phyloP scores from a whole-genome alignment of 2,888 invertebrate species.

The Antheraea assamensis region DNA sequence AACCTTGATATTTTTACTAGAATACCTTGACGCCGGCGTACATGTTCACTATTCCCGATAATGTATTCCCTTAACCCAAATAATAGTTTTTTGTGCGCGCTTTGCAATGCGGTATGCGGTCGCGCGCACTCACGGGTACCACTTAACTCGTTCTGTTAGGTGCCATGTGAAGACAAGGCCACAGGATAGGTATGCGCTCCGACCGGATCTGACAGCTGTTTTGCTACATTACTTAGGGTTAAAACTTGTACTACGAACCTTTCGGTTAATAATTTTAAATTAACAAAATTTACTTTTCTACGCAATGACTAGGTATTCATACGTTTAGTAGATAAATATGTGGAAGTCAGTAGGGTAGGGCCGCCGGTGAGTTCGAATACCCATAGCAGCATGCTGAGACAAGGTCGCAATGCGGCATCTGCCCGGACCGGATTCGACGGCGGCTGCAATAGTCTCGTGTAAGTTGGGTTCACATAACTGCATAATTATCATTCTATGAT shows the following conservation, averaged over 20 bases:
- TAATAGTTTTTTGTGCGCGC: background rate
- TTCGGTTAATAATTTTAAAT: no score
- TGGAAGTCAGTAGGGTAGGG: background rate
- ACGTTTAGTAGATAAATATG: background rate
- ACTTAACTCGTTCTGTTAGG: background rate
- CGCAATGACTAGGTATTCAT: background rate
- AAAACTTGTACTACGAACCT: background rate
- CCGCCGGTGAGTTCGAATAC: background rate
- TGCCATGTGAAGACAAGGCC: conserved; percentile 6
- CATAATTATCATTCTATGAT: background rate
- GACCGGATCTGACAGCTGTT: conserved; percentile 2
- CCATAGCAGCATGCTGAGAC: conserved; percentile 23
- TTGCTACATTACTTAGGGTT: background rate
- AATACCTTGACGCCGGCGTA: conserved; percentile 1
- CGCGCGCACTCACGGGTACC: background rate
- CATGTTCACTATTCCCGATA: background rate
- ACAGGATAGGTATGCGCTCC: background rate
- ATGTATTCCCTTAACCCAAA: conserved; percentile 3
- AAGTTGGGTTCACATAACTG: conserved; percentile 14
- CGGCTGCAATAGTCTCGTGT: conserved; percentile 40
- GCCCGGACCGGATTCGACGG: conserved; percentile 59
- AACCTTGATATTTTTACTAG: background rate
- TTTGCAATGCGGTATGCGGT: background rate
- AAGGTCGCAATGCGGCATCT: conserved; percentile 53
- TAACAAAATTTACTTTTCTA: no score